Percentiles rank a stretch among this genome's conserved stretches.
Evolutionary conservation across 2,797 vertebrate genomes (phyloP).

Genomic region (Decapterus maruadsi): DNA sequence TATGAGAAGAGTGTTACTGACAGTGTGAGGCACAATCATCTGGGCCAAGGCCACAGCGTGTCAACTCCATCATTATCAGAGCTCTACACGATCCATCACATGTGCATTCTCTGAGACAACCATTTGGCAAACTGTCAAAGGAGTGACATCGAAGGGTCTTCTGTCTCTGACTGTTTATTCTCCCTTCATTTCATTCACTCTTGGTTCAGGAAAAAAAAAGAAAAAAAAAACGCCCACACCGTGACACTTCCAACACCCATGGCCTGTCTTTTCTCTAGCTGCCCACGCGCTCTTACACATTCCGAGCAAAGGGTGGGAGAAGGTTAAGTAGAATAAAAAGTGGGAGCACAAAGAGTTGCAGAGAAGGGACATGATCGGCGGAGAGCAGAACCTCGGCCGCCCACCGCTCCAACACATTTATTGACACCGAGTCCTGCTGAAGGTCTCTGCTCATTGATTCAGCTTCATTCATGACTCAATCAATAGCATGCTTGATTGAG

Average conservation of each 20-base stretch:
- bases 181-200: conserved; percentile 9
- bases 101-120: background rate
- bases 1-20: too few species aligned
- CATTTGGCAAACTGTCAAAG: background rate
- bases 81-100: background rate
- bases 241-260: conserved; percentile 46
- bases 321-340: conserved; percentile 58
- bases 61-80: background rate
- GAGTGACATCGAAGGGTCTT: background rate
- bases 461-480: conserved; percentile 64
- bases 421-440: conserved; percentile 56
- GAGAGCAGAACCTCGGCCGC: conserved; percentile 35
- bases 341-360: conserved; percentile 25
- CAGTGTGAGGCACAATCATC: background rate
- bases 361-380: conserved; percentile 11
- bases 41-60: background rate
- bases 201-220: conserved; percentile 16
- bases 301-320: conserved; percentile 9
- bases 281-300: conserved; percentile 36
- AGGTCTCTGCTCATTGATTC: conserved; percentile 67
- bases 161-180: background rate
- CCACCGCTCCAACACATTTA: conserved; percentile 59
- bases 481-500: conserved; percentile 64
- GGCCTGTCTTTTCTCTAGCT: conserved; percentile 15
- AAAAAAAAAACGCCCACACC: conserved; percentile 39